Conservation (phyloP, 2,113 vertebrate genomes). For the Zapus hudsonius region DNA sequence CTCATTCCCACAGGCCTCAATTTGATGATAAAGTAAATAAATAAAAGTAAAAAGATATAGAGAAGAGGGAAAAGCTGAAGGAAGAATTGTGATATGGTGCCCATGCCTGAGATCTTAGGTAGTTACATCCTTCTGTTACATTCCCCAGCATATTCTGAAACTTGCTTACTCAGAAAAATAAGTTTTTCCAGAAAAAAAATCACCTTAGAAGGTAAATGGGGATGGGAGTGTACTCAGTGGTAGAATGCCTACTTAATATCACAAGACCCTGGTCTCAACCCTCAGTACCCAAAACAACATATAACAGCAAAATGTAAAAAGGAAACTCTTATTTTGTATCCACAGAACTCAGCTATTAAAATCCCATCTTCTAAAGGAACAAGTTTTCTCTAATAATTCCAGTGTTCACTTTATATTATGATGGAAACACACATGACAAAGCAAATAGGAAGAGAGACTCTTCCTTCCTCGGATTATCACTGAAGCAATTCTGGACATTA, state of each 20-base stretch:
- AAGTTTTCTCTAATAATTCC: neutral
- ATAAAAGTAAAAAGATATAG: neutral
- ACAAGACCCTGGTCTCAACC: neutral
- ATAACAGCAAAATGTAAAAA: neutral
- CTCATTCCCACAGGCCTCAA: neutral
- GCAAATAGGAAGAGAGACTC: neutral
- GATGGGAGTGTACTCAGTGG: neutral
- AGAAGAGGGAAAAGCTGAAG: neutral
- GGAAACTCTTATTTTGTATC: neutral
- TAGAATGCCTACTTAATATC: no score
- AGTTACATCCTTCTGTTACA: neutral
- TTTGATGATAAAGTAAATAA: neutral
- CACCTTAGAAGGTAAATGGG: neutral
- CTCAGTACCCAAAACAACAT: neutral
- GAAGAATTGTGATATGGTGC: no score
- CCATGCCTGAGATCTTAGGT: no score
- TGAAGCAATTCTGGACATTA: neutral
- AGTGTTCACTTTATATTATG: neutral
- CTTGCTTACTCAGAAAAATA: neutral
- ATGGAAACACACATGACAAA: neutral
- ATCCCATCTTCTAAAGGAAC: neutral
- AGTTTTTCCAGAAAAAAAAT: neutral
- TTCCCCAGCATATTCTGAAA: neutral
- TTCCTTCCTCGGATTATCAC: accelerated
- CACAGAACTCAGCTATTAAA: neutral